Evolutionary conservation across 2,888 invertebrate species (phyloP).

Genomic region (Drosophila neonasuta): DNA sequence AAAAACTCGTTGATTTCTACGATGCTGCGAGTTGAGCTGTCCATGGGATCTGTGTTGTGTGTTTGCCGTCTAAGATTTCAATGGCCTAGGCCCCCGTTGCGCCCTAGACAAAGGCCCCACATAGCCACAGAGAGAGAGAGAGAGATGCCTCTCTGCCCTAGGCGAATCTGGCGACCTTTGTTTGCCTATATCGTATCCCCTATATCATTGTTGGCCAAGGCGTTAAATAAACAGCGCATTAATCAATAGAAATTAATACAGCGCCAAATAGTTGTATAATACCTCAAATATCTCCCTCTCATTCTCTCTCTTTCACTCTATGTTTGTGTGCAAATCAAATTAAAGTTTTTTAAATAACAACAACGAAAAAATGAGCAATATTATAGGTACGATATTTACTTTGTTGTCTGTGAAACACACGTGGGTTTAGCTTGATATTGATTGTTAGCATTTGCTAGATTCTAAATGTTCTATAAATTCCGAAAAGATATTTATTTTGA

Average conservation of each 20-base stretch:
- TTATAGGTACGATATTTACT: constrained; percentile 17
- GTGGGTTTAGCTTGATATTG: constrained; percentile 35
- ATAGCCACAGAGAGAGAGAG: constrained; percentile 16
- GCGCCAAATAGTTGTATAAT: constrained; percentile 71
- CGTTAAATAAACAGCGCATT: constrained; percentile 74
- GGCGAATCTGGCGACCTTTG: constrained; percentile 40
- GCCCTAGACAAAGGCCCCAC: constrained; percentile 59
- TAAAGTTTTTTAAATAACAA: constrained; percentile 47
- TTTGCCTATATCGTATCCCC: constrained; percentile 21
- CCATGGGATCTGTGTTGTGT: constrained; percentile 37
- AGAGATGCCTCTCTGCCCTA: constrained; percentile 30
- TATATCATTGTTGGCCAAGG: constrained; percentile 53
- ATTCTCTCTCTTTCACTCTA: not conserved
- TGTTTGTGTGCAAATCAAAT: constrained; percentile 64
- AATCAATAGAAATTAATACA: constrained; percentile 74
- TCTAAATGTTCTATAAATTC: not conserved
- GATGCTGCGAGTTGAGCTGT: constrained; percentile 30
- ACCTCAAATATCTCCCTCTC: constrained; percentile 29
- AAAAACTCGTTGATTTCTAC: constrained; percentile 67
- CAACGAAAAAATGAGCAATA: constrained; percentile 25
- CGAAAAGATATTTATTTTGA: no score
- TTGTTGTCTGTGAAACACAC: constrained; percentile 20
- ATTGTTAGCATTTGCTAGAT: constrained; percentile 11
- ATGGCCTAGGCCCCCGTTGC: constrained; percentile 62
- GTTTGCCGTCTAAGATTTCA: constrained; percentile 63